These are phyloP conservation scores for Pangasianodon hypophthalmus DNA, from an alignment of 2,113 vertebrate genomes.

Conservation along the genomic window DNA sequence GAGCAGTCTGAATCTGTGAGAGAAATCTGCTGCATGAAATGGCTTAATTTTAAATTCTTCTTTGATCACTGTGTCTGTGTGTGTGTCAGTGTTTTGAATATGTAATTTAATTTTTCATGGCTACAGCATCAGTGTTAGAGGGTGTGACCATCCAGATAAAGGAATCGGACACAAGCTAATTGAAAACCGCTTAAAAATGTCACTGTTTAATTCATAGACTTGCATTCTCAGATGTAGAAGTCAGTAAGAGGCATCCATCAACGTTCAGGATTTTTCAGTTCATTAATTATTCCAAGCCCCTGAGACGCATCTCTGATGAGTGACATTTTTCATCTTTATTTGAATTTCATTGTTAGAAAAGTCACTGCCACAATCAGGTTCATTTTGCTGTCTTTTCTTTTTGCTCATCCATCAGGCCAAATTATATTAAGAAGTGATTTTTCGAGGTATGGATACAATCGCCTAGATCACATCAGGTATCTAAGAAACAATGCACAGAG, in stretches of 20 bases:
- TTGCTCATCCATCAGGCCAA: too few species aligned
- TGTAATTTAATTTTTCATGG: neutral
- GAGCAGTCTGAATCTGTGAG: constrained; percentile 6
- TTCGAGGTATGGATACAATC: neutral
- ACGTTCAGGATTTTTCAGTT: neutral
- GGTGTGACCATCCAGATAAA: neutral
- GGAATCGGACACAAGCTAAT: neutral
- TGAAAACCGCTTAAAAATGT: neutral
- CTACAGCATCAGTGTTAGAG: neutral
- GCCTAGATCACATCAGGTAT: neutral
- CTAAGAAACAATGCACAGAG: neutral
- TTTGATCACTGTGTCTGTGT: neutral
- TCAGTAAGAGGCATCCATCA: neutral
- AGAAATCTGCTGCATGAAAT: neutral
- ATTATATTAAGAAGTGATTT: neutral
- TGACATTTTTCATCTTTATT: neutral
- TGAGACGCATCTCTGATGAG: neutral
- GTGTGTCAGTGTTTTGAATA: neutral
- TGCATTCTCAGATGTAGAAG: neutral
- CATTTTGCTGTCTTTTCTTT: neutral
- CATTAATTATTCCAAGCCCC: neutral
- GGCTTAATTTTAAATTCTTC: neutral
- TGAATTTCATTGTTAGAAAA: neutral
- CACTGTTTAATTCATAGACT: neutral
- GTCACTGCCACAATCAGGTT: neutral